These are phyloP conservation scores for Chionomys nivalis DNA, from an alignment of 2,113 vertebrate genomes.

Conservation along the genomic window DNA sequence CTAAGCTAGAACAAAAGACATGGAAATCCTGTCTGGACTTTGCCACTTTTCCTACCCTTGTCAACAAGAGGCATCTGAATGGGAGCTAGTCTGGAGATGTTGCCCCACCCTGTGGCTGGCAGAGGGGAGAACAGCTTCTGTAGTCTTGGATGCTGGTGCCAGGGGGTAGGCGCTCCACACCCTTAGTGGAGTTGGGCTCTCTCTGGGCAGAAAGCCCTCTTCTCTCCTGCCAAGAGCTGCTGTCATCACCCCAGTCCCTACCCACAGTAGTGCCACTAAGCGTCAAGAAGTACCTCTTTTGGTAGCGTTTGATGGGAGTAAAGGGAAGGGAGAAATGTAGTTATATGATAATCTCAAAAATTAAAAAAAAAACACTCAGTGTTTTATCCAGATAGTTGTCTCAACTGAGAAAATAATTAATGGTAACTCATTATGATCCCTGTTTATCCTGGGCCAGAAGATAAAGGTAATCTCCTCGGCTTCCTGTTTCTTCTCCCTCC, in stretches of 20 bases:
- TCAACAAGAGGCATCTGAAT: conserved; percentile 57
- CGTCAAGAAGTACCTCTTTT: neutral
- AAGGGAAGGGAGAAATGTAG: neutral
- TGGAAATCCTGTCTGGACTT: neutral
- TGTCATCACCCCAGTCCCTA: neutral
- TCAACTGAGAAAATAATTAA: neutral
- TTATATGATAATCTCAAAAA: neutral
- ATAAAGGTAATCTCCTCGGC: neutral
- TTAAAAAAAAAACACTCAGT: neutral
- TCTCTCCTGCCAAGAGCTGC: neutral
- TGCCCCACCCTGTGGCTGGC: neutral
- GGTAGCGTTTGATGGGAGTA: neutral
- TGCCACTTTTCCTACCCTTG: conserved; percentile 37
- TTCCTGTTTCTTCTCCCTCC: neutral
- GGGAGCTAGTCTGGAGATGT: conserved; percentile 15
- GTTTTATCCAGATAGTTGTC: neutral
- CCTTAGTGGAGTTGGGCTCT: neutral
- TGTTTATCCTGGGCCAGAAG: neutral
- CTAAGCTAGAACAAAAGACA: conserved; percentile 50
- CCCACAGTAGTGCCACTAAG: neutral
- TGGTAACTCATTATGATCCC: neutral
- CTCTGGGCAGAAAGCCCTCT: neutral
- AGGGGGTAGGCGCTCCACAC: neutral
- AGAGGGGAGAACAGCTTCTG: neutral
- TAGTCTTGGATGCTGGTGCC: neutral